Evolutionary conservation across 1,140 invertebrate species (phyloP), one percentile per base, ranked within the genome.

Genomic region (Antheraea mylitta): DNA sequence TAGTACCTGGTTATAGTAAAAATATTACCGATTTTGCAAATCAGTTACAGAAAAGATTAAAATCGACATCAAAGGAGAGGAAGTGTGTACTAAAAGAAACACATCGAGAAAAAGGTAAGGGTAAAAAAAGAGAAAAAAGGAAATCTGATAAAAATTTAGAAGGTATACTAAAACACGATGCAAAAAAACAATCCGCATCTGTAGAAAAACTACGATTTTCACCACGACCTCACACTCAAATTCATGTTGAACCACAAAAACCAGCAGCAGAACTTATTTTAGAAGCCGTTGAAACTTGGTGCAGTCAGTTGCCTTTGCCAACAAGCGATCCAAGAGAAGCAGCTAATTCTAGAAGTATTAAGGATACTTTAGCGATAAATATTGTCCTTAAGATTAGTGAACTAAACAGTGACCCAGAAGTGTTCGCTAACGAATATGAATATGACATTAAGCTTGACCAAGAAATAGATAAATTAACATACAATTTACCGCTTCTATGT

Each of bases 321-420:
- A 68, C 66, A 8, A 70, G 69, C 18, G 71, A 58, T 38, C 18
- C 58, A 18, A 61, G 73, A 69, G 74, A 80, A 37, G 63, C 64
- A 64, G 68, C 62, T 58, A 66, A 69, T 59, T 48, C 53, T 3
- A 76, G 75, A 63, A 45, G 37, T 0, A 76, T 82, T 0, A 84
- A 75, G 68, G 74, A 80, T 13, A 68, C 78, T 30, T 36, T 80
- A 59, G 38, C 68, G 16, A 73, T 76, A 10, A 81, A 78, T 77
- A 78, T 86, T 18, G 72, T 83, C 16, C 81, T 80, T 19, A 81
- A 80, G 74, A 76, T 85, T 18, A 77, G 75, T 65, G 76, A 85
- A 76, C 68, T 85, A 9, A 85, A 83, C 66, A 70, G 69, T 37
- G 73, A 80, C 72, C 64, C 76, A 9, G 71, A 76, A 71, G 76